Conservation (phyloP, 2,113 vertebrate genomes). For the Panthera leo region DNA sequence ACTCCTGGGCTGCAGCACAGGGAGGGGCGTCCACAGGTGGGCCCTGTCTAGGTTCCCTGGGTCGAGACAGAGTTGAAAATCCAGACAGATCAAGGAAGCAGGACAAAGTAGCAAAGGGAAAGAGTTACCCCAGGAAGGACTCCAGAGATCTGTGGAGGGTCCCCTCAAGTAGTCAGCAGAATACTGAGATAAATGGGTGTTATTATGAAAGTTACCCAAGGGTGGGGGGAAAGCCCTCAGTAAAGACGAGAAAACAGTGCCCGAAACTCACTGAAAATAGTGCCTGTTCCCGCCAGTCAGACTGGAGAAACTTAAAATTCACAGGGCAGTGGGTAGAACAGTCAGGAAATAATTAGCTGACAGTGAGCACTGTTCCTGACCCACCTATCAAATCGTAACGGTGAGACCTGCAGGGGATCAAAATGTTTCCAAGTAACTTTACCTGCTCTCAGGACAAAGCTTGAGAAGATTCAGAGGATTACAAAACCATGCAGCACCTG, state of each 20-base stretch:
- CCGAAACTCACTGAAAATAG: neutral
- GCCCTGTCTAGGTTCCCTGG: neutral
- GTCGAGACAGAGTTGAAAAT: neutral
- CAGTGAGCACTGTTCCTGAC: neutral
- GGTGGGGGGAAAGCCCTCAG: too few species aligned
- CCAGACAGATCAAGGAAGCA: neutral
- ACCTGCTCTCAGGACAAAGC: neutral
- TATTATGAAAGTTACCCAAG: neutral
- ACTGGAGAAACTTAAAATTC: neutral
- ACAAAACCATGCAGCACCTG: neutral
- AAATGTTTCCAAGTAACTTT: neutral
- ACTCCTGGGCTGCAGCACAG: neutral
- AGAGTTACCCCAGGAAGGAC: too few species aligned
- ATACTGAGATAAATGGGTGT: accelerated
- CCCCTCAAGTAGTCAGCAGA: accelerated
- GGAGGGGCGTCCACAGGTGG: accelerated
- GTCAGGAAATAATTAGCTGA: neutral
- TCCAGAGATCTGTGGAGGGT: neutral
- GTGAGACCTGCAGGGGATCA: neutral
- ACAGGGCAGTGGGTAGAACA: neutral
- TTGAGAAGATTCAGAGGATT: neutral
- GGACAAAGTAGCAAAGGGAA: neutral
- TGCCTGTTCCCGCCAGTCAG: neutral
- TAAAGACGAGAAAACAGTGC: neutral
- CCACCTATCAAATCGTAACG: neutral